Evolutionary conservation across 2,888 invertebrate genomes (phyloP), one percentile per base, ranked within the genome.

Genomic region (Drosophila koepferae): DNA sequence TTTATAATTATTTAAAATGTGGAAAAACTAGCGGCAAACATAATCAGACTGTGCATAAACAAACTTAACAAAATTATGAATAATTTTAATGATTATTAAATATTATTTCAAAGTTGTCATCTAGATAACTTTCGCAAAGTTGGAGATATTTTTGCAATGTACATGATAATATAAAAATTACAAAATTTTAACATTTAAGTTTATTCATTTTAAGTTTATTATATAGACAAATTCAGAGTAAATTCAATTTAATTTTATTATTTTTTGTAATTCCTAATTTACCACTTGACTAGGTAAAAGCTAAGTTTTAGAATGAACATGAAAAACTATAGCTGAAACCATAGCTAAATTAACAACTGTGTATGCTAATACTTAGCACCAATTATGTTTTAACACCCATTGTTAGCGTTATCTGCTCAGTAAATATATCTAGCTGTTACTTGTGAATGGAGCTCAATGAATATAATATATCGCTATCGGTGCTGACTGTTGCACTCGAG

Each of bases 361-460:
- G 31, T 49, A 55, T 58, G 56, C 1, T n/a, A 7, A 9, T 49
- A 55, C 44, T 76, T 77, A 40, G 43, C 69, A 41, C 62, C 64
- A 77, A 70, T 77, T 74, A 51, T 9, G 43, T 46, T 73, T 65
- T 70, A 55, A 51, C 61, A 78, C 61, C 44, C 18, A 64, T 43
- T 68, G 12, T 38, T 55, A 34, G 41, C 38, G 36, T 56, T 72
- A 36, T 36, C 36, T 56, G 18, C 28, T 63, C 48, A 53, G 48
- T 41, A 41, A 59, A 63, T 49, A 16, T 31, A 3, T 44, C 18
- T 20, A 49, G 78, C 56, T 8, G 55, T 10, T 40, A 16, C 43
- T 14, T n/a, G 44, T 41, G 23, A 67, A 66, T 78, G 70, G 64
- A 69, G 38, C 44, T 77, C 83, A 86, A 84, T 84, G 81, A 74